phyloP scores from a whole-genome alignment of 2,113 vertebrate species.

The Hystrix brachyura region DNA sequence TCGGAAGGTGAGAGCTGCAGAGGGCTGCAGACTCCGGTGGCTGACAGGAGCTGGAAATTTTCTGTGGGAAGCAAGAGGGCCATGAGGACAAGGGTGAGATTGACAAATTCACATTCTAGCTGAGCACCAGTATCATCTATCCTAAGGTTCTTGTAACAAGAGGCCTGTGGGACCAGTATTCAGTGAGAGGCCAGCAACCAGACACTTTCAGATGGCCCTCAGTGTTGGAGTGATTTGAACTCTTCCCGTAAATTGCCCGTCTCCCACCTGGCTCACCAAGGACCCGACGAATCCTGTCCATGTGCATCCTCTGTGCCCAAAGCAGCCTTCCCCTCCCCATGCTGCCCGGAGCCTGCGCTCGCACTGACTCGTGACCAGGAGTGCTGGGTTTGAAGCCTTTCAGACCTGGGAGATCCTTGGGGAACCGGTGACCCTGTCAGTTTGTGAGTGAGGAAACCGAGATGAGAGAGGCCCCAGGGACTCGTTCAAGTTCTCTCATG shows the following conservation, averaged over 20 bases:
- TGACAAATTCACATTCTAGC: neutral
- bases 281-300: neutral
- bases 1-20: neutral
- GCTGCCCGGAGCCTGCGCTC: neutral
- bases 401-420: neutral
- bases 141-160: neutral
- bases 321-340: no score
- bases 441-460: neutral
- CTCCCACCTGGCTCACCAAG: neutral
- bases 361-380: no score
- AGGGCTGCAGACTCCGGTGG: neutral
- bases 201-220: neutral
- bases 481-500: neutral
- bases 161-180: neutral
- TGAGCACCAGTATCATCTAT: neutral
- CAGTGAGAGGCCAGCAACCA: neutral
- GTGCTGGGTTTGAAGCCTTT: neutral
- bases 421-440: neutral
- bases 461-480: neutral
- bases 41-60: neutral
- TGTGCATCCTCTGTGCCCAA: neutral
- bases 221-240: neutral
- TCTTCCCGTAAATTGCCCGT: neutral
- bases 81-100: neutral
- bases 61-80: conserved; percentile 58